phyloP scores from a whole-genome alignment of 2,888 invertebrate genomes.

The Cosmia trapezina region DNA sequence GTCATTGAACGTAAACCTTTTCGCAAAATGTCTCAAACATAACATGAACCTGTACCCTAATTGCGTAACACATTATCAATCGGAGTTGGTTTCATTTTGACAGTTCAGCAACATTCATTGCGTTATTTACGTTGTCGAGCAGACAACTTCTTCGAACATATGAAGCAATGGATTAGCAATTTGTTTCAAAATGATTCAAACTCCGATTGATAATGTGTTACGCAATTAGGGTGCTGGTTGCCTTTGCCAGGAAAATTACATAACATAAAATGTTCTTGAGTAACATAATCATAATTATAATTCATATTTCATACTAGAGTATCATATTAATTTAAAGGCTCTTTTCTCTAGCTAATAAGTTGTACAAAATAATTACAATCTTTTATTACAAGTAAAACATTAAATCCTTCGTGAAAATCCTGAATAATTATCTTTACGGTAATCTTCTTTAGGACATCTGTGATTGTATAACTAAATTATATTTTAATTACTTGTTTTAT shows the following conservation, averaged over 20 bases:
- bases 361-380: conserved; percentile 24
- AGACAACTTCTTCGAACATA: too few relatives aligned
- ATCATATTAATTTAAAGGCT: conserved; percentile 35
- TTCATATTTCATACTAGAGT: conserved; percentile 20
- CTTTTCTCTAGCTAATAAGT: conserved; percentile 12
- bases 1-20: not conserved
- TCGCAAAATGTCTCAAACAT: not conserved
- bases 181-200: too few relatives aligned
- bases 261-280: not conserved
- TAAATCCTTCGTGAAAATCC: conserved; percentile 20
- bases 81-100: too few relatives aligned
- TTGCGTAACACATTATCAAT: too few relatives aligned
- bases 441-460: conserved; percentile 31
- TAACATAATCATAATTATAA: conserved; percentile 20
- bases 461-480: conserved; percentile 30
- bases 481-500: conserved; percentile 17
- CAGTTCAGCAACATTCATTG: too few relatives aligned
- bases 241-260: not conserved
- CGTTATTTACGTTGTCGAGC: too few relatives aligned
- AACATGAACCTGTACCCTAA: not conserved
- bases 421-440: conserved; percentile 32
- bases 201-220: too few relatives aligned
- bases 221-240: too few relatives aligned
- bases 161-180: too few relatives aligned
- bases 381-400: conserved; percentile 25